Evolutionary conservation across 2,113 vertebrate species (phyloP).

Genomic region (Phainopepla nitens): DNA sequence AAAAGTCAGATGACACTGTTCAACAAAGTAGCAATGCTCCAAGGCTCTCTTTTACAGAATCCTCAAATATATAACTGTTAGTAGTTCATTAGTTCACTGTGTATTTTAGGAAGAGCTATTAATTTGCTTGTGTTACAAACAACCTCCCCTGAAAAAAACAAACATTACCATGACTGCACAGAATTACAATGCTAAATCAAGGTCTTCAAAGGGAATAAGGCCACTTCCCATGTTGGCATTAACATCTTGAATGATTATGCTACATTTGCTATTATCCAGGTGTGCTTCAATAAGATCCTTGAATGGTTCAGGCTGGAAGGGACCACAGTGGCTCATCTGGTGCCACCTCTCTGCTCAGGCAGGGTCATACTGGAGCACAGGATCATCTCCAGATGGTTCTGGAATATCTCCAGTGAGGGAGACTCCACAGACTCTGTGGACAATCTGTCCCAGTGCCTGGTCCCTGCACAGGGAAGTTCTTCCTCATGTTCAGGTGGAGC

Average conservation of each 20-base stretch:
- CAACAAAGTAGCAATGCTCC: neutral
- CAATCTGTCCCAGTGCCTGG: neutral
- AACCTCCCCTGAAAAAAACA: accelerated
- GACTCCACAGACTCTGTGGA: neutral
- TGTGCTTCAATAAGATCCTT: neutral
- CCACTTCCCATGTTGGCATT: neutral
- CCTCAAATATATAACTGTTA: neutral
- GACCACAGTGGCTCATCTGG: neutral
- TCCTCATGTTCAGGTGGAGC: neutral
- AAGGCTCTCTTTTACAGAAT: neutral
- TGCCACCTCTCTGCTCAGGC: neutral
- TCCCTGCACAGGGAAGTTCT: neutral
- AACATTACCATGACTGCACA: neutral
- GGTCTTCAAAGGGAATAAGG: neutral
- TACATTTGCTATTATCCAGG: neutral
- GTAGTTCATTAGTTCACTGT: neutral
- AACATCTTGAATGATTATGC: neutral
- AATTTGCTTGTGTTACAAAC: neutral
- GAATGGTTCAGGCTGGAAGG: neutral
- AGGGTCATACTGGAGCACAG: neutral
- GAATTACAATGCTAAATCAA: neutral
- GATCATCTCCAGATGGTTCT: neutral
- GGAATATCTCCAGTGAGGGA: neutral
- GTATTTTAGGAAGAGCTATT: neutral
- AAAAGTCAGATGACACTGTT: neutral